Evolutionary conservation across 2,797 vertebrate species (phyloP).

Genomic region (Falco cherrug): DNA sequence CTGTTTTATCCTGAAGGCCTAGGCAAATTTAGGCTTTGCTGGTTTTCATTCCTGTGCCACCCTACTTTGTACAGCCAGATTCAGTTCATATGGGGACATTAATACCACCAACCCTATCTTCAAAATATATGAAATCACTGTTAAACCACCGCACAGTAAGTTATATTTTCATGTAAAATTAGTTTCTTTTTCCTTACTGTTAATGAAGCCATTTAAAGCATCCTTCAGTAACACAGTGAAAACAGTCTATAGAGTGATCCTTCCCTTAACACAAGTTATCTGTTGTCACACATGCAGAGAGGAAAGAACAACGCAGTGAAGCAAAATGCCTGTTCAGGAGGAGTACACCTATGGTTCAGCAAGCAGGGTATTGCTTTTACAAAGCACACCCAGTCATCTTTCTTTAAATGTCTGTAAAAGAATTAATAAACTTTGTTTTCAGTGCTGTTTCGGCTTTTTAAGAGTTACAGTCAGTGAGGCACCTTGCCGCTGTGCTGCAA

Average conservation of each 20-base stretch:
- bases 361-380: not conserved
- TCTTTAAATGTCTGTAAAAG: not conserved
- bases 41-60: accelerated
- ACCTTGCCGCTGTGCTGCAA: not conserved
- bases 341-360: not conserved
- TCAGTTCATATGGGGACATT: not conserved
- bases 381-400: not conserved
- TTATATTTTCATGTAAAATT: not conserved
- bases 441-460: not conserved
- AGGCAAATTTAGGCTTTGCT: not conserved
- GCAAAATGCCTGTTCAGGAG: not conserved
- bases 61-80: not conserved
- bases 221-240: not conserved
- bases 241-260: not conserved
- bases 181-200: not conserved
- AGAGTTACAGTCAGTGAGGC: not conserved
- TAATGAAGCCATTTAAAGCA: not conserved
- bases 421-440: not conserved
- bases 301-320: not conserved
- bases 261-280: not conserved
- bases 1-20: not conserved
- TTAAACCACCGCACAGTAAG: not conserved
- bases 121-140: not conserved
- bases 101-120: not conserved
- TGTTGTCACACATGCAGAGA: not conserved